These are phyloP conservation scores for Apteryx owenii DNA, from an alignment of 2,113 vertebrate species.

Conservation along the genomic window DNA sequence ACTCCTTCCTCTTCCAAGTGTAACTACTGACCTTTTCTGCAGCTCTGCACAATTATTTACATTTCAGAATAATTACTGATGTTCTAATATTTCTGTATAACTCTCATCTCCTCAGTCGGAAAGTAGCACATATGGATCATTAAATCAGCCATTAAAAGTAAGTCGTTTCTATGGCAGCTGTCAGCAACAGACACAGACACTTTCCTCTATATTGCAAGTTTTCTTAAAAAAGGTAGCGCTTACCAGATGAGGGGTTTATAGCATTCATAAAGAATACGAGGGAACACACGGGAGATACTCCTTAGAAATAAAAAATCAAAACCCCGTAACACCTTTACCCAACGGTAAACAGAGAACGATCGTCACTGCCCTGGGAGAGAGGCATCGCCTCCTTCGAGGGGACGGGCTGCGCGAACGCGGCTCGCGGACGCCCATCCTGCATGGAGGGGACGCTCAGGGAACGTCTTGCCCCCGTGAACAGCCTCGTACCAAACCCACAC, in stretches of 20 bases:
- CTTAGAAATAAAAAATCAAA: background rate
- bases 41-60: background rate
- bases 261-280: background rate
- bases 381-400: background rate
- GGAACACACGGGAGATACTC: background rate
- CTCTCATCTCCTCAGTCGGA: background rate
- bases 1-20: background rate
- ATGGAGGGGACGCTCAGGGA: too few species aligned
- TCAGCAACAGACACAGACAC: fast-evolving
- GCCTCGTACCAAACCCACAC: too few species aligned
- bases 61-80: background rate
- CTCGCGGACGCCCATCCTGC: too few species aligned
- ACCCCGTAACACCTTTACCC: background rate
- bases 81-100: background rate
- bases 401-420: background rate
- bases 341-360: background rate
- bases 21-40: background rate
- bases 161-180: background rate
- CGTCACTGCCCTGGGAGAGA: background rate
- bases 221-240: background rate
- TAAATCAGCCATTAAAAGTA: background rate
- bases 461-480: too few species aligned
- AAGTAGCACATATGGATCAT: background rate
- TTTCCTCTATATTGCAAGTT: background rate
- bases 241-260: background rate